Base-by-base conservation (phyloP, 23 tunicate species). In the Corella eumyota region DNA sequence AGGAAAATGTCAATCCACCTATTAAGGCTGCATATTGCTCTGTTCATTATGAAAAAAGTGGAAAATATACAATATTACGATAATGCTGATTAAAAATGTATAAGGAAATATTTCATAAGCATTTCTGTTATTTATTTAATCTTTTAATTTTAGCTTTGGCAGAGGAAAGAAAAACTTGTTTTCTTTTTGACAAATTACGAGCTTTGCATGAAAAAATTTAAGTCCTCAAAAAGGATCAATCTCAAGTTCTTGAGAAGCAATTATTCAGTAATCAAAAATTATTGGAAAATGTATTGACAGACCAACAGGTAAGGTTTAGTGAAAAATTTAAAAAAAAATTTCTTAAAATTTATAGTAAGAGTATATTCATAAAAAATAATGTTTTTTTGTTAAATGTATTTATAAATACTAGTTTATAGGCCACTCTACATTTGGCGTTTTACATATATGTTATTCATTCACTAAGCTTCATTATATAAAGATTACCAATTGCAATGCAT, bases 61-160 rank as follows among this genome's bases (percentile, higher is more conserved):
- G 70, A 1, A 60, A n/a, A n/a, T n/a, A n/a, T n/a, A n/a, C n/a
- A n/a, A n/a, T n/a, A n/a, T n/a, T n/a, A n/a, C n/a, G n/a, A n/a
- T n/a, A n/a, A n/a, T n/a, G n/a, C n/a, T n/a, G n/a, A n/a, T n/a
- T n/a, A n/a, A n/a, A n/a, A n/a, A n/a, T n/a, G n/a, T n/a, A n/a
- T n/a, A n/a, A n/a, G n/a, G n/a, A n/a, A n/a, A n/a, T n/a, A n/a
- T n/a, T n/a, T n/a, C 15, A 40, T 40, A 9, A 15, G 15, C 48
- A 9, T 40, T 40, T 40, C 15, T 40, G 48, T 40, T 9, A 51
- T 7, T 51, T 19, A 7, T 7, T 7, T 7, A 51, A 9, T 27
- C 5, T 51, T 51, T 51, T 51, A 7, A n/a, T 51, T 51, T 19
- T 71, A 84, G 94, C 72, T 45, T 67, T 33, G 26, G 94, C 81